phyloP scores from a whole-genome alignment of 2,888 invertebrate genomes.

The Polia nebulosa region DNA sequence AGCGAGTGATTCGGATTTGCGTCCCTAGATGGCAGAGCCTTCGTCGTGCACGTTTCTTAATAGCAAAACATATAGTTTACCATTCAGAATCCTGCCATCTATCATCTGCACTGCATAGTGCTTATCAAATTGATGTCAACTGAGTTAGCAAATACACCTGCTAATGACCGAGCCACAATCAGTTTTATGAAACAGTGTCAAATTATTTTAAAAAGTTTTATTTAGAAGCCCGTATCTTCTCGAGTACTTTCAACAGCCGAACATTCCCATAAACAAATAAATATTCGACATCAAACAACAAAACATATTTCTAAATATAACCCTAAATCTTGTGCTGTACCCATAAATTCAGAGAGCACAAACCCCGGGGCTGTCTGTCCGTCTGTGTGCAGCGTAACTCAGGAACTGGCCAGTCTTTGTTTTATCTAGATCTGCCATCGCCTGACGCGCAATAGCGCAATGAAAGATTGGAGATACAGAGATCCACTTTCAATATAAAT shows the following conservation, averaged over 20 bases:
- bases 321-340: slow-evolving; percentile 43
- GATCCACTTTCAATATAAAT: slow-evolving; percentile 71
- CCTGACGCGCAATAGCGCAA: slow-evolving; percentile 67
- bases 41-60: too few species aligned
- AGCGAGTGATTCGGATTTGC: too few species aligned
- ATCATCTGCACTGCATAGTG: too few species aligned
- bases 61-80: too few species aligned
- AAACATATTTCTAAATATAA: slow-evolving; percentile 38
- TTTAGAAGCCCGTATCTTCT: too few species aligned
- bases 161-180: too few species aligned
- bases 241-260: neutral
- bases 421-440: slow-evolving; percentile 70
- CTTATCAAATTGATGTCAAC: too few species aligned
- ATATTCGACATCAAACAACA: slow-evolving; percentile 29
- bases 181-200: too few species aligned
- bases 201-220: too few species aligned
- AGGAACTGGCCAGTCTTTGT: slow-evolving; percentile 66
- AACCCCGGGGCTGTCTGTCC: slow-evolving; percentile 66
- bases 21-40: too few species aligned
- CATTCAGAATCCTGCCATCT: too few species aligned
- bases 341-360: slow-evolving; percentile 58
- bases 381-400: slow-evolving; percentile 73
- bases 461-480: slow-evolving; percentile 69
- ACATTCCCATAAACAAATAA: neutral
- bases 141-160: too few species aligned